Percentiles rank a stretch among this genome's conserved stretches.
phyloP scores from a whole-genome alignment of 2,888 invertebrate species.

The Pristionchus arcanus region DNA sequence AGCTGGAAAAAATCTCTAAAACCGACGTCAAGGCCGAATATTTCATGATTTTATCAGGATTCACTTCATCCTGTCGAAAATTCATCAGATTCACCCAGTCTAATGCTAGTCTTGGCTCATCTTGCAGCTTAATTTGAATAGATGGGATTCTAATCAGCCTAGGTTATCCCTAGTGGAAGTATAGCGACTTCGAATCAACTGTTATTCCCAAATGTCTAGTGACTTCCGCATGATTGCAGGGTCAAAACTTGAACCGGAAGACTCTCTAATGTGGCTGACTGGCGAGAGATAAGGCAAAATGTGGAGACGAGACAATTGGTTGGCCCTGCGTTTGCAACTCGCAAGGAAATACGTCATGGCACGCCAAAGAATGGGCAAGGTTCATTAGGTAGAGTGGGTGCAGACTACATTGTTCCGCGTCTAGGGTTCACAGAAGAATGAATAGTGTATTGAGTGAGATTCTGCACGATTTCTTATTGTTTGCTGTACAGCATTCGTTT shows the following conservation, averaged over 20 bases:
- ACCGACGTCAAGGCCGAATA: too few relatives aligned
- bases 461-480: background rate
- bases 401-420: background rate
- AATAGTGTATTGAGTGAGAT: background rate
- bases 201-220: background rate
- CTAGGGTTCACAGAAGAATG: background rate
- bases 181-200: too few relatives aligned
- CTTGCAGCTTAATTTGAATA: background rate
- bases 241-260: too few relatives aligned
- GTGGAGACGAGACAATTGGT: too few relatives aligned
- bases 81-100: too few relatives aligned
- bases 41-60: too few relatives aligned
- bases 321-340: background rate
- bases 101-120: background rate
- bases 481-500: background rate
- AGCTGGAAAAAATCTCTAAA: background rate
- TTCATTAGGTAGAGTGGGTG: background rate
- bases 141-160: background rate
- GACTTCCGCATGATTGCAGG: background rate
- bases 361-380: background rate
- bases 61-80: too few relatives aligned
- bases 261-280: too few relatives aligned
- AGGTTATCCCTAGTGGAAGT: background rate
- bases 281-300: too few relatives aligned
- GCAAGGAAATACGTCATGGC: background rate